A percentile compares a stretch with the other conserved stretches of the same genome.
Conservation (phyloP, 2,113 vertebrate species). For the Brachyistius frenatus region DNA sequence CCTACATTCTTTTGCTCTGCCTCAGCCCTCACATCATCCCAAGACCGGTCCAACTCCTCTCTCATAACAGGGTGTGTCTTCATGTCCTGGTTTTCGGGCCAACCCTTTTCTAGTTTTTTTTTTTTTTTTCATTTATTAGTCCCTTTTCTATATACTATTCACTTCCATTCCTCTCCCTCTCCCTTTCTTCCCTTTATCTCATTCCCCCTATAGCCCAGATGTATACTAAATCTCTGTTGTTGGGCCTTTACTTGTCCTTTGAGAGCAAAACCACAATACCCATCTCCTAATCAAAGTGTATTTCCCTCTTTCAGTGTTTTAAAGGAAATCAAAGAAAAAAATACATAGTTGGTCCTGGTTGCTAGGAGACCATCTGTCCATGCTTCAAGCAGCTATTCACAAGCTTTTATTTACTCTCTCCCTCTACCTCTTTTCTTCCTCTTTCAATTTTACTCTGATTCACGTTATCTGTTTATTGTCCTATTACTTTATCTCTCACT, state of each 20-base stretch:
- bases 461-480: slow-evolving; percentile 58
- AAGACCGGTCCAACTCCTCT: slow-evolving; percentile 56
- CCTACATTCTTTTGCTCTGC: slow-evolving; percentile 62
- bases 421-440: slow-evolving; percentile 19
- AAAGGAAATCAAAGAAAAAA: slow-evolving; percentile 70
- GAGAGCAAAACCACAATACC: slow-evolving; percentile 32
- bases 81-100: slow-evolving; percentile 34
- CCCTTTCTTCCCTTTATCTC: not conserved
- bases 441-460: slow-evolving; percentile 29
- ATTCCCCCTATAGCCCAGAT: not conserved
- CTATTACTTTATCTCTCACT: slow-evolving; percentile 32
- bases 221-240: slow-evolving; percentile 28
- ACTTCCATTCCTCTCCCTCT: not conserved
- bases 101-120: slow-evolving; percentile 17
- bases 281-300: slow-evolving; percentile 65
- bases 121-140: slow-evolving; percentile 4
- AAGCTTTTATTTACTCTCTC: slow-evolving; percentile 63
- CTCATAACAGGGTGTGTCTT: slow-evolving; percentile 53
- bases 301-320: slow-evolving; percentile 58
- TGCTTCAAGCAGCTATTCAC: slow-evolving; percentile 70
- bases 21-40: slow-evolving; percentile 60
- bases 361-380: slow-evolving; percentile 77
- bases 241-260: slow-evolving; percentile 43
- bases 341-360: slow-evolving; percentile 72
- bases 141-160: slow-evolving; percentile 4